These are phyloP conservation scores for Hyposmocoma kahamanoa DNA, from an alignment of 1,140 invertebrate genomes.

Conservation along the genomic window DNA sequence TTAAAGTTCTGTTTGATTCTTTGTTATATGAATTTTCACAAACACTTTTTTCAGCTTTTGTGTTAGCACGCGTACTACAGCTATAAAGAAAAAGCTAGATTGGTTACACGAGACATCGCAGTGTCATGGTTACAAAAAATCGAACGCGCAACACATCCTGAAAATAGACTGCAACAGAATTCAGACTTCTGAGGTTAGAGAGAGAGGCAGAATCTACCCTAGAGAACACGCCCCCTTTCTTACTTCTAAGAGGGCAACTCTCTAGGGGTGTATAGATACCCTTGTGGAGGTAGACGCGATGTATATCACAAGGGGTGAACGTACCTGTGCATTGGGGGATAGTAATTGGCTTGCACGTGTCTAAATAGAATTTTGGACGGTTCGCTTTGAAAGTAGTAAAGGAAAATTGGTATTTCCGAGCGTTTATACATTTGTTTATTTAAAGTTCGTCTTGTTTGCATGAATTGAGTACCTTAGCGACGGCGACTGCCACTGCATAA, in stretches of 20 bases:
- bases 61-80: too few species aligned
- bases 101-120: too few species aligned
- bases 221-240: conserved; percentile 21
- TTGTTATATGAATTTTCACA: conserved; percentile 4
- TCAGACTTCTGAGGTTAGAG: conserved; percentile 4
- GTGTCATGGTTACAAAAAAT: conserved; percentile 13
- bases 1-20: background rate
- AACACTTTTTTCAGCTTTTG: too few species aligned
- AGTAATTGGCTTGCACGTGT: conserved; percentile 13
- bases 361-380: conserved; percentile 2
- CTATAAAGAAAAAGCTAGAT: too few species aligned
- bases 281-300: too few species aligned
- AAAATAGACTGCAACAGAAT: conserved; percentile 5
- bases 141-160: conserved; percentile 11
- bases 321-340: conserved; percentile 14
- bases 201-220: conserved; percentile 10
- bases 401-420: too few species aligned
- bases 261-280: conserved; percentile 12
- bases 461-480: too few species aligned
- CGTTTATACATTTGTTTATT: too few species aligned
- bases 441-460: too few species aligned
- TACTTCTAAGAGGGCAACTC: conserved; percentile 18
- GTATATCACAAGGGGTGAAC: conserved; percentile 17
- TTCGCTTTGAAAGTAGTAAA: background rate
- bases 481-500: too few species aligned